A percentile compares a stretch with the other conserved stretches of the same genome.
Evolutionary conservation across 2,888 invertebrate species (phyloP).

Genomic region (Sialis fuliginosa): DNA sequence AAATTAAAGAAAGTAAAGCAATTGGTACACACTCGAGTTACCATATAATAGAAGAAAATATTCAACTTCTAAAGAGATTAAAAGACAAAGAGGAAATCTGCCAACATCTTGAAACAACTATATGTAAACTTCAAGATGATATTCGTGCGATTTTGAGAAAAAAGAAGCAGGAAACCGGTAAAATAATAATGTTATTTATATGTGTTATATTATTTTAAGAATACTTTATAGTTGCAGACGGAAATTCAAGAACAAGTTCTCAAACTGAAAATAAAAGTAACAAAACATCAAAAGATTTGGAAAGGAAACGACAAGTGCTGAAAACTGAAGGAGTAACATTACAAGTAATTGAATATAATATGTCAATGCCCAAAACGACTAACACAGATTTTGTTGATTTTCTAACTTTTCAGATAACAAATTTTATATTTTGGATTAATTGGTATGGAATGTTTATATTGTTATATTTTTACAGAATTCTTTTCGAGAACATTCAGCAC

Average conservation of each 20-base stretch:
- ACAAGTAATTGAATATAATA: conserved; percentile 10
- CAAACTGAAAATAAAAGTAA: conserved; percentile 8
- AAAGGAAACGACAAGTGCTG: conserved; percentile 11
- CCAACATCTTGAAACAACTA: conserved; percentile 20
- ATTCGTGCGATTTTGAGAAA: not conserved
- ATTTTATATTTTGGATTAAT: not conserved
- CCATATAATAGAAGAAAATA: conserved; percentile 29
- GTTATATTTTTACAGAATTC: conserved; percentile 7
- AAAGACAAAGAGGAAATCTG: conserved; percentile 26
- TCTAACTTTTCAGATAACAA: not conserved
- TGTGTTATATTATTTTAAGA: not conserved
- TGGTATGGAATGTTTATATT: not conserved
- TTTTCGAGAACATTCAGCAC: conserved; percentile 14
- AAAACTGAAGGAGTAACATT: conserved; percentile 12
- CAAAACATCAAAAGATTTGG: conserved; percentile 12
- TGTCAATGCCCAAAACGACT: not conserved
- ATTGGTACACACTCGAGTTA: conserved; percentile 26
- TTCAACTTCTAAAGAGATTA: conserved; percentile 24
- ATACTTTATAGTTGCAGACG: not conserved
- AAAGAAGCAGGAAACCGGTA: not conserved
- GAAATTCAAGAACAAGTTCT: not conserved
- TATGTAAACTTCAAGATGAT: too few relatives aligned
- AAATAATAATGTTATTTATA: too few relatives aligned
- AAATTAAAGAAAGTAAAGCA: conserved; percentile 21
- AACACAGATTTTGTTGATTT: not conserved